Evolutionary conservation across 1,140 invertebrate genomes (phyloP).

Genomic region (Achroia grisella): DNA sequence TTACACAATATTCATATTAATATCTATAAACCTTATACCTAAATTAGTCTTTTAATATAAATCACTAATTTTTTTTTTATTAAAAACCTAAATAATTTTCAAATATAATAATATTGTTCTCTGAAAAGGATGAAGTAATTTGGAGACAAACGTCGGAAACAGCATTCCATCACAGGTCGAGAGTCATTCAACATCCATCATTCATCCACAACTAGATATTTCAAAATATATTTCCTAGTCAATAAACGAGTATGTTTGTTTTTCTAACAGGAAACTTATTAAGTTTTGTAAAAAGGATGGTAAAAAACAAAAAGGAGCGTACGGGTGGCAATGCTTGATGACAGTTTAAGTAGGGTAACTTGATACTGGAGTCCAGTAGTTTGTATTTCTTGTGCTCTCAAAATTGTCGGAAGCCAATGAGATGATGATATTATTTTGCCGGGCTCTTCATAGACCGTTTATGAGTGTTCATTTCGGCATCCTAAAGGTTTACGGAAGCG

Average conservation of each 20-base stretch:
- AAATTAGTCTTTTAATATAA: no score
- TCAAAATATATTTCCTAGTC: conserved; percentile 53
- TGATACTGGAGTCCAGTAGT: conserved; percentile 53
- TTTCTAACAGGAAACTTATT: conserved; percentile 71
- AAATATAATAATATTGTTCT: conserved; percentile 2
- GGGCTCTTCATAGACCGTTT: conserved; percentile 19
- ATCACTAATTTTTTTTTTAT: no score
- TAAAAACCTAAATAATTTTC: no score
- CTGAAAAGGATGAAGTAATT: conserved; percentile 22
- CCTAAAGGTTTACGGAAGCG: conserved; percentile 29
- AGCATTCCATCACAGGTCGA: conserved; percentile 36
- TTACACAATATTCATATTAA: no score
- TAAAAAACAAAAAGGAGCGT: conserved; percentile 51
- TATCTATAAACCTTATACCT: no score
- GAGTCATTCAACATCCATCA: conserved; percentile 64
- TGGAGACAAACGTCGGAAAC: conserved; percentile 34
- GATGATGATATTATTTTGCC: conserved; percentile 39
- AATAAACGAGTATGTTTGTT: conserved; percentile 66
- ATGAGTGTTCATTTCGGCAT: conserved; percentile 16
- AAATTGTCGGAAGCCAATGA: conserved; percentile 49
- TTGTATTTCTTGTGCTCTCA: conserved; percentile 52
- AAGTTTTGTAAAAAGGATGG: conserved; percentile 52
- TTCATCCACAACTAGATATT: conserved; percentile 56
- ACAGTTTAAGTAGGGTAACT: conserved; percentile 68
- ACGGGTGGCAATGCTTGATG: conserved; percentile 64